Base-by-base conservation (phyloP, 2,888 invertebrate species). In the Plagiodera versicolora region DNA sequence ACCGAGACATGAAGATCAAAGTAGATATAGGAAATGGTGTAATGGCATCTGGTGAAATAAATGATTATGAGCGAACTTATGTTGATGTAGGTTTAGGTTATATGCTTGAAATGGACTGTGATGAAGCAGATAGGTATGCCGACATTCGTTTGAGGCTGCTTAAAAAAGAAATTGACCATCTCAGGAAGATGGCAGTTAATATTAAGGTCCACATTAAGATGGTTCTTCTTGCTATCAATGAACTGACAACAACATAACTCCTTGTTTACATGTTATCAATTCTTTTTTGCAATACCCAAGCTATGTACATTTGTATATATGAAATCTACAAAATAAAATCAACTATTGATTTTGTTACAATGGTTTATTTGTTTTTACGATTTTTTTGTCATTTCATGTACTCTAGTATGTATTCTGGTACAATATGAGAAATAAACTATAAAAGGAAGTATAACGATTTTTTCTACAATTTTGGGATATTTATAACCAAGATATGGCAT, bases 181-280 rank as follows among this genome's bases (percentile, higher is more conserved):
- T 74, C 59, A 68, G 78, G 64, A 69, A 77, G 58, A 66, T 79
- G 45, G 79, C 79, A 55, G 77, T 78, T 39, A 69, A 78, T 59
- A 75, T 81, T 48, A 81, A 81, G 64, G 79, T 78, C 17, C 76
- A 79, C 65, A 79, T 81, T 61, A 80, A 81, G 66, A 67, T 80
- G 65, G 74, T 76, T 47, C 68, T 80, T 24, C 70, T 81, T 62
- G 81, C 78, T 17, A 76, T 80, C 14, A 74, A 74, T 70, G 79
- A 81, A 68, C 66, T 81, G n/a, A n/a, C n/a, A n/a, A 58, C 73
- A 75, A 58, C 48, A 14, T 39, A 39, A 4, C 14, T 14, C 39
- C 8, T 24, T 24, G 6, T 24, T 24, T 24, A 24, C 24, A 24
- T 24, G 24, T 24, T 24, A 24, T 24, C 24, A 24, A 24, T n/a